Evolutionary conservation across 2,113 vertebrate species (phyloP).

Genomic region (Strix uralensis): DNA sequence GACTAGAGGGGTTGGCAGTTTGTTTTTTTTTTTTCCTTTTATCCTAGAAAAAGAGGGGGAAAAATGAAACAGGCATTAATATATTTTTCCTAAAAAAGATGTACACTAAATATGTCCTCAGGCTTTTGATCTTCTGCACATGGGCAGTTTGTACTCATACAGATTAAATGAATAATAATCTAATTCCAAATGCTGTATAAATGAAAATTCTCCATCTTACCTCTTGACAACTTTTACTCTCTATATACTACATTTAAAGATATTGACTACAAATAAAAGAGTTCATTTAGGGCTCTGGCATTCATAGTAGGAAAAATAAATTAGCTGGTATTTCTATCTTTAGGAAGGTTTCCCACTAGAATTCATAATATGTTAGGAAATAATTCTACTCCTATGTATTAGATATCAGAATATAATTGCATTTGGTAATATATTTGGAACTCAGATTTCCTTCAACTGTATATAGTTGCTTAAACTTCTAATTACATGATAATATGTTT

Average conservation of each 20-base stretch:
- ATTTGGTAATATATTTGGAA: not conserved
- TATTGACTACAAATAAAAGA: not conserved
- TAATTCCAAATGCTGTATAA: not conserved
- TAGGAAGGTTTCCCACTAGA: not conserved
- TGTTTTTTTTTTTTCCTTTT: not conserved
- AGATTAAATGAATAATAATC: not conserved
- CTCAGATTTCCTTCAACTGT: not conserved
- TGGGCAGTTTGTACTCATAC: not conserved
- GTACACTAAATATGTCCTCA: not conserved
- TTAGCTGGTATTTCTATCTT: not conserved
- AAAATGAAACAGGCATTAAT: not conserved
- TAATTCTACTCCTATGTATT: not conserved
- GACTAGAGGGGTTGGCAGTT: not conserved
- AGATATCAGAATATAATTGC: not conserved
- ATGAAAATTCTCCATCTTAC: not conserved
- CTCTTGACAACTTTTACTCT: not conserved
- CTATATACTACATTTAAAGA: not conserved
- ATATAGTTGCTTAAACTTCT: not conserved
- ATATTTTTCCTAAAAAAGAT: not conserved
- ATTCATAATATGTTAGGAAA: not conserved
- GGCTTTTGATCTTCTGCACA: not conserved
- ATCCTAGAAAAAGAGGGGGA: not conserved
- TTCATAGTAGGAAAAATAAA: not conserved
- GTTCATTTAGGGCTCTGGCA: not conserved
- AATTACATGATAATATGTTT: not conserved